Base-by-base conservation (phyloP, 2,797 vertebrate genomes). In the Lagodon rhomboides region DNA sequence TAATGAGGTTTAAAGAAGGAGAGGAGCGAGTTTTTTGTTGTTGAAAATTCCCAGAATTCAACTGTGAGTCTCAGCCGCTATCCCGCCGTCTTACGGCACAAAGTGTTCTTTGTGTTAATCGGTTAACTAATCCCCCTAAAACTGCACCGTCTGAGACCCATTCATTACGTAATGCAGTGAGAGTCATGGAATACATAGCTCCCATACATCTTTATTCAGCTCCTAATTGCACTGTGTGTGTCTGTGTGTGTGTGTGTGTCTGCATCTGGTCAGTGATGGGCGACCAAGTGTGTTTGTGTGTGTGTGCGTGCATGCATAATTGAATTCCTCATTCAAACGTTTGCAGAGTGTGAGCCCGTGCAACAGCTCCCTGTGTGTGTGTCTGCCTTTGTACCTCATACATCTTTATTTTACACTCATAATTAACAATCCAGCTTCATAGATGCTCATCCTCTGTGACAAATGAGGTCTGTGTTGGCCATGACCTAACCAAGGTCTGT, bases 381-480 rank as follows among this genome's bases (percentile, higher is more conserved):
- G 27, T 50, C n/a, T 75, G 43, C 64, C 49, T 73, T 71, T 17
- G 66, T 55, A 75, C 70, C 90, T 88, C 90, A 80, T 92, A 89
- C 63, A 69, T 94, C 93, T 91, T 93, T 91, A 90, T 92, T 91
- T 91, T 80, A 83, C 55, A 64, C 84, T 75, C 83, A 91, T 92
- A 94, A 94, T 95, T 94, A 95, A 94, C 88, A 89, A 85, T 79
- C 80, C 80, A 51, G 86, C 69, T 89, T 91, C 89, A 86, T 87
- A 68, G 82, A 90, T 77, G 79, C 69, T 92, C 90, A 89, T 86
- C 87, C 89, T 85, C 86, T 85, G 89, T 93, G 91, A 94, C 92
- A 93, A 94, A 94, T 92, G 93, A 93, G 93, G 90, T 90, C 85
- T 72, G 61, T 93, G 93, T 92, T 85, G 85, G 89, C 87, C 89